These are phyloP conservation scores for Peromyscus polionotus DNA, from an alignment of 2,113 vertebrate genomes.

Conservation along the genomic window DNA sequence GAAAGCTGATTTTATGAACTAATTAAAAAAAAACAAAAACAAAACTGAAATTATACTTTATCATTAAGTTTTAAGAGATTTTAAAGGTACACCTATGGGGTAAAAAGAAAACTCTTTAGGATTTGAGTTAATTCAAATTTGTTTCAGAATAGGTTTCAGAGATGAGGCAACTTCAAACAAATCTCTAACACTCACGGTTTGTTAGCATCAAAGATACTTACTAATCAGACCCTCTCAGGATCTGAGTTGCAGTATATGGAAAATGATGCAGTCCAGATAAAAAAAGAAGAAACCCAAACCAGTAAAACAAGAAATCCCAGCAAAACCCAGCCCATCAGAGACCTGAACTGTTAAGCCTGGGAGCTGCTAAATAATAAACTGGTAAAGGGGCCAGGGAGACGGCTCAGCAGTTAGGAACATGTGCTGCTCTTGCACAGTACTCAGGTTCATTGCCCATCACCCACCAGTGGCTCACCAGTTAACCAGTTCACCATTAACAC, in stretches of 20 bases:
- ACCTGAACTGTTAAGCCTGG: neutral
- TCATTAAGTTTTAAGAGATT: neutral
- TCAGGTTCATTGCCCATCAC: too few relatives aligned
- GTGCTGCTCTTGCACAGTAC: neutral
- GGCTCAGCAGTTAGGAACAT: neutral
- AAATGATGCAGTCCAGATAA: neutral
- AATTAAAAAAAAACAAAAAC: conserved; percentile 33
- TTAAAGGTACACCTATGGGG: neutral
- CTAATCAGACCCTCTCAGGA: neutral
- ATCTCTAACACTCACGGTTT: neutral
- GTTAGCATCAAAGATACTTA: neutral
- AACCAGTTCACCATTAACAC: neutral
- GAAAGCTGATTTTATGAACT: neutral
- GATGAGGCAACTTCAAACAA: conserved; percentile 1
- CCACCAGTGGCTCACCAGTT: neutral
- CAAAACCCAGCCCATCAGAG: neutral
- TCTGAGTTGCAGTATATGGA: neutral
- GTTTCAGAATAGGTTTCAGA: conserved; percentile 30
- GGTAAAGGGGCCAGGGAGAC: neutral
- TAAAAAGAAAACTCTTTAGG: neutral
- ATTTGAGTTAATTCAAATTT: conserved; percentile 29
- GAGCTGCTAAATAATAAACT: conserved; percentile 48
- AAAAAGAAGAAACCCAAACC: neutral
- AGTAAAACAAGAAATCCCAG: neutral
- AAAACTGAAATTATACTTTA: conserved; percentile 35